Percentiles rank a stretch among this genome's conserved stretches.
Evolutionary conservation across 2,888 invertebrate species (phyloP).

Genomic region (Drosophila suboccidentalis): DNA sequence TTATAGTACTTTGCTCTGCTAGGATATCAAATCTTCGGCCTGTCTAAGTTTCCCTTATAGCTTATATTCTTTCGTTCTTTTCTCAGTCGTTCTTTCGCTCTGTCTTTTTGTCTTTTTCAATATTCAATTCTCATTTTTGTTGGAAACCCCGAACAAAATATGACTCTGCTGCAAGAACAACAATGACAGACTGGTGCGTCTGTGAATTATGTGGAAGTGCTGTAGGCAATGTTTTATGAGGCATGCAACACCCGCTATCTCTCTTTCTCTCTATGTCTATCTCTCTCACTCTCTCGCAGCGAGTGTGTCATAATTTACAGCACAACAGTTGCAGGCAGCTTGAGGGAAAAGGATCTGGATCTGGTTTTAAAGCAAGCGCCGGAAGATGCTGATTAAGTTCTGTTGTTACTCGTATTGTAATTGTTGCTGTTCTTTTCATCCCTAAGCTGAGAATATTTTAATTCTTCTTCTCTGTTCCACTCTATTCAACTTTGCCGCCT

Average conservation of each 20-base stretch:
- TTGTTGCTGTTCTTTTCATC: slow-evolving; percentile 12
- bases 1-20: too few relatives aligned
- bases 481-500: slow-evolving; percentile 30
- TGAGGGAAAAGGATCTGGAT: slow-evolving; percentile 24
- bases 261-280: too few relatives aligned
- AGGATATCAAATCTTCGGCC: neutral
- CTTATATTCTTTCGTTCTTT: neutral
- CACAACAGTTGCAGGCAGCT: slow-evolving; percentile 39
- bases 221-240: slow-evolving; percentile 57
- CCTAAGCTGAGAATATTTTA: slow-evolving; percentile 15
- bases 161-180: slow-evolving; percentile 2
- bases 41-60: neutral
- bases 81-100: neutral
- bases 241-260: slow-evolving; percentile 23
- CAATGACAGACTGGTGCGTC: slow-evolving; percentile 20
- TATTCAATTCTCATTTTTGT: neutral
- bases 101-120: slow-evolving; percentile 6
- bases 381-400: slow-evolving; percentile 51
- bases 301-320: slow-evolving; percentile 58
- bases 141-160: slow-evolving; percentile 3
- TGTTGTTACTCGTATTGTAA: neutral
- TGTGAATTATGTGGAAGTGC: slow-evolving; percentile 58
- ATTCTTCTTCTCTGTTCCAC: slow-evolving; percentile 14
- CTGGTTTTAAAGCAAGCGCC: slow-evolving; percentile 14
- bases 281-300: neutral